A percentile compares a stretch with the other conserved stretches of the same genome.
These are phyloP conservation scores for Riptortus pedestris DNA, from an alignment of 1,140 invertebrate species.

Conservation along the genomic window DNA sequence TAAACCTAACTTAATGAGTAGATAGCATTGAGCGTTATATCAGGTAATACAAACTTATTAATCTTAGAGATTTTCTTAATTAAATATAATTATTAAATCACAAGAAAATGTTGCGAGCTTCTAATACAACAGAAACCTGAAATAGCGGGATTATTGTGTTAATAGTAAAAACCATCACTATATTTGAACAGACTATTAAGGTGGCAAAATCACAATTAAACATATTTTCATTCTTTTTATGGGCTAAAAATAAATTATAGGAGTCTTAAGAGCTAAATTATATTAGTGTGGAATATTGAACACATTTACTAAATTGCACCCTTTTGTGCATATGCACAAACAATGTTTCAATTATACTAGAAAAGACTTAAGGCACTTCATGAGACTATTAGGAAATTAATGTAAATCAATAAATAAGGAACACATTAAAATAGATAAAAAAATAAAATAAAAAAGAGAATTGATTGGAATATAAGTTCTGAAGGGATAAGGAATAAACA, in stretches of 20 bases:
- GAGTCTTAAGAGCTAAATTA: conserved; percentile 22
- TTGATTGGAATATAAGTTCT: neutral
- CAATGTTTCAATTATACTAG: conserved; percentile 11
- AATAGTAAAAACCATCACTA: conserved; percentile 1
- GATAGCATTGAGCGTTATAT: conserved; percentile 23
- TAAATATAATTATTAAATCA: conserved; percentile 22
- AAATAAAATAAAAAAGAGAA: neutral
- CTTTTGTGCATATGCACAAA: conserved; percentile 22
- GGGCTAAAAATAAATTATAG: conserved; percentile 21
- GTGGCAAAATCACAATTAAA: conserved; percentile 23
- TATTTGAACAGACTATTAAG: conserved; percentile 14
- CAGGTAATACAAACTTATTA: conserved; percentile 24
- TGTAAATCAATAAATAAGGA: conserved; percentile 3
- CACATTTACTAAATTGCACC: conserved; percentile 26
- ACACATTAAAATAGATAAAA: conserved; percentile 14
- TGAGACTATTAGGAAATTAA: conserved; percentile 7
- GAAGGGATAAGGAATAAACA: neutral
- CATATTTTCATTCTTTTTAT: conserved; percentile 10
- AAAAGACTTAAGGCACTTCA: conserved; percentile 22
- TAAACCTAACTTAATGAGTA: conserved; percentile 26
- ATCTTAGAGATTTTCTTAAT: conserved; percentile 21
- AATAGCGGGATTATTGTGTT: conserved; percentile 1
- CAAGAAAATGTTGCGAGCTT: conserved; percentile 19
- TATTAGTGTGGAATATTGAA: conserved; percentile 23
- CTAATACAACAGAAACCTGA: conserved; percentile 17